Base-by-base conservation (phyloP, 1,140 invertebrate species). In the Bombus superbus region DNA sequence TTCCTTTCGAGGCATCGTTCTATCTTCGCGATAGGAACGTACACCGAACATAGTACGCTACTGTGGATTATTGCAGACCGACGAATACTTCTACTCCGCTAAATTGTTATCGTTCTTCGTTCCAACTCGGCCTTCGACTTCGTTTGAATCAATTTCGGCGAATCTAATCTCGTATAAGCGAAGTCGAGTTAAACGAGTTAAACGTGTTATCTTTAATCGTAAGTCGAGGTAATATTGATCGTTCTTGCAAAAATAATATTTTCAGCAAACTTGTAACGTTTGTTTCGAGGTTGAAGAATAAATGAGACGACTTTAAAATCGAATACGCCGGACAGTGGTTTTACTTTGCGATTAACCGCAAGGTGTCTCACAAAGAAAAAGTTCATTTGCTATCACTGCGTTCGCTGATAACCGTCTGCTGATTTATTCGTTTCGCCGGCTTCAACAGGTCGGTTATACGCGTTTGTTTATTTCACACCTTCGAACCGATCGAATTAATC, bases 1-100 rank as follows among this genome's bases (percentile, higher is more conserved):
- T 87, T 89, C 85, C 81, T 81, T 79, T 86, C 64, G 40, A n/a
- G 44, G 40, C 74, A 40, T 62, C 62, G 80, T 81, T 59, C 59
- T 28, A 86, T 86, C 87, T 83, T 73, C 8, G 66, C 47, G 81
- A 90, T 82, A 85, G 72, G 42, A 44, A 81, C 69, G 40, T 75
- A 62, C 44, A 47, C 62, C 3, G 62, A 40, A 71, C 28, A 76
- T 66, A 15, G 32, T 18, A 35, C n/a, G 32, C 32, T 66, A 66
- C 25, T 59, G 38, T n/a, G 32, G 3, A 62, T 77, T 74, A 42
- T 64, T 64, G n/a, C 35, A 18, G 6, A 8, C 32, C 35, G 40
- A 68, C 69, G 5, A 25, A n/a, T 5, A 13, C 11, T 82, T 66
- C 35, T 40, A 74, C 10, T 44, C 64, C 0, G 44, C 13, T 5